A percentile compares a stretch with the other conserved stretches of the same genome.
These are phyloP conservation scores for silkworm (Bombyx mori) DNA, from an alignment of 1,140 invertebrate species.

Conservation along the genomic window ASM3026992v2 NC_085107.1:12328001-12328500, in stretches of 20 bases:
- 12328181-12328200: background rate
- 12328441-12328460: background rate
- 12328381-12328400: slow-evolving; percentile 29
- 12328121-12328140: too few species aligned
- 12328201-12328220: slow-evolving; percentile 90
- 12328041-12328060: too few species aligned
- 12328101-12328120: too few species aligned
- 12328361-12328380: slow-evolving; percentile 38
- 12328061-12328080: too few species aligned
- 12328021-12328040: too few species aligned
- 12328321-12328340: slow-evolving; percentile 71
- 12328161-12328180: background rate
- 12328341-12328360: slow-evolving; percentile 33
- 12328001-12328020: too few species aligned
- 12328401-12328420: slow-evolving; percentile 29
- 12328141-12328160: too few species aligned
- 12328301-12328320: slow-evolving; percentile 93
- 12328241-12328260: slow-evolving; percentile 98
- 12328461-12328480: background rate
- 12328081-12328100: too few species aligned
- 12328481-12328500: too few species aligned
- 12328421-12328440: slow-evolving; percentile 21
- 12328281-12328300: slow-evolving; percentile 98
- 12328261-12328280: slow-evolving; percentile 95
- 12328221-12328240: slow-evolving; percentile 96